Conservation (phyloP, 2,113 vertebrate genomes). For the Hypomesus transpacificus region DNA sequence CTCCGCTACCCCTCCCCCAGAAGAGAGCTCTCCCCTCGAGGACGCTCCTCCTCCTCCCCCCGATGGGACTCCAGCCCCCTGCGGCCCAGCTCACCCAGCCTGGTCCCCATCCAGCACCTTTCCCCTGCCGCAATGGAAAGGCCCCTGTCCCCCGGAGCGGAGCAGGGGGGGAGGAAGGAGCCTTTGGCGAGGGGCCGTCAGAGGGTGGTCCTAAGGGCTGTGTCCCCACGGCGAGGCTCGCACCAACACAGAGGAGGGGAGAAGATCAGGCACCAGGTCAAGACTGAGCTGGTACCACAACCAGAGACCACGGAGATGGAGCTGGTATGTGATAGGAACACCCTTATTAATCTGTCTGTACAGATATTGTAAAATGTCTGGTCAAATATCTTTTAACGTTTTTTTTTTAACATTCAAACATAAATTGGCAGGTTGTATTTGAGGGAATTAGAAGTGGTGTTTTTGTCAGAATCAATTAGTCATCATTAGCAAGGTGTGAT, state of each 20-base stretch:
- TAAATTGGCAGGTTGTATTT: too few species aligned
- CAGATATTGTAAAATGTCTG: too few species aligned
- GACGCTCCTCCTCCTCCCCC: conserved; percentile 61
- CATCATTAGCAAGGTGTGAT: not conserved
- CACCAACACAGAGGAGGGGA: conserved; percentile 84
- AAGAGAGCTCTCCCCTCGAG: conserved; percentile 65
- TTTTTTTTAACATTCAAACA: too few species aligned
- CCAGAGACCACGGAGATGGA: conserved; percentile 58
- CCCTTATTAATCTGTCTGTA: too few species aligned
- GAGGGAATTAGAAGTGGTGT: too few species aligned
- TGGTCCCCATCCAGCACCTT: conserved; percentile 65
- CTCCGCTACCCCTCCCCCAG: conserved; percentile 66
- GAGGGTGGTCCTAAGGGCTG: conserved; percentile 82
- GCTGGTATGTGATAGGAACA: conserved; percentile 45
- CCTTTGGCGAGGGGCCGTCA: conserved; percentile 85
- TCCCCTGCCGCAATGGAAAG: conserved; percentile 64
- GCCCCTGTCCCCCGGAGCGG: conserved; percentile 84
- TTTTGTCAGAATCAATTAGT: not conserved
- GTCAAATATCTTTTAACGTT: too few species aligned
- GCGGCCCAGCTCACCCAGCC: conserved; percentile 83
- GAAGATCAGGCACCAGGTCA: conserved; percentile 77
- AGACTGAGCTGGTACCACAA: conserved; percentile 61
- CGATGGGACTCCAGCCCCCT: conserved; percentile 86
- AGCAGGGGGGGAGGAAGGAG: conserved; percentile 78
- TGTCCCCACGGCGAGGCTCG: conserved; percentile 91